A percentile compares a stretch with the other conserved stretches of the same genome.
Evolutionary conservation across 1,140 invertebrate genomes (phyloP).

Genomic region (Acromyrmex echinatior): DNA sequence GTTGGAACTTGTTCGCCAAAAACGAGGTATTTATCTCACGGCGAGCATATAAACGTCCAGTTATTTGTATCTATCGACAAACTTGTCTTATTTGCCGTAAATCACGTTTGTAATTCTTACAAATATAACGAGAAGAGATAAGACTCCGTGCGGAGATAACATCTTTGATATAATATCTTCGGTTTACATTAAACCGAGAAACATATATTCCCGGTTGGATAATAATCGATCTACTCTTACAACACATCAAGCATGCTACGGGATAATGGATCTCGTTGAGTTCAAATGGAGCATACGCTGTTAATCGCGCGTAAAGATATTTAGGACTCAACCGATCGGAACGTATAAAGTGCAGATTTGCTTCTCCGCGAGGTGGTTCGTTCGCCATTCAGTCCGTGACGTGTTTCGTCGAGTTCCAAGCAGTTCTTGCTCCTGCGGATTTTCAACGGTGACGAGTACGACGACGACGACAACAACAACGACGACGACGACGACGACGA

Average conservation of each 20-base stretch:
- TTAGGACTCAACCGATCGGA: constrained; percentile 46
- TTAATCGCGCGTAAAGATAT: constrained; percentile 54
- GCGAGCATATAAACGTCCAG: constrained; percentile 3
- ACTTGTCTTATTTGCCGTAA: not conserved
- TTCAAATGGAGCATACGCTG: constrained; percentile 25
- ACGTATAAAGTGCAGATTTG: constrained; percentile 5
- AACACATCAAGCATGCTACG: not conserved
- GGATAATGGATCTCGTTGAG: constrained; percentile 23
- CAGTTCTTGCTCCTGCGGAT: constrained; percentile 28
- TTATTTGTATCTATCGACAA: not conserved
- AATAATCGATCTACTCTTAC: constrained; percentile 28
- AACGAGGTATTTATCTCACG: not conserved
- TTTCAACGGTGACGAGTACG: constrained; percentile 25
- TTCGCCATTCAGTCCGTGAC: constrained; percentile 26
- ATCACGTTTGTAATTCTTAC: constrained; percentile 1
- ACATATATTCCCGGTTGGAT: not conserved
- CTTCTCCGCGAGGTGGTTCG: not conserved
- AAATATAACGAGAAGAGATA: not conserved
- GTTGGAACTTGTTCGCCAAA: not conserved
- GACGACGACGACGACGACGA: constrained; percentile 21
- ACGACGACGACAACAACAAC: constrained; percentile 7
- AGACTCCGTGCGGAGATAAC: constrained; percentile 11
- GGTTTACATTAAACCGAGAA: constrained; percentile 19
- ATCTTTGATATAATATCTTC: constrained; percentile 10
- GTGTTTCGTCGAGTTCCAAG: constrained; percentile 31